Evolutionary conservation across 2,113 vertebrate species (phyloP).

Genomic region (Oryzias javanicus): DNA sequence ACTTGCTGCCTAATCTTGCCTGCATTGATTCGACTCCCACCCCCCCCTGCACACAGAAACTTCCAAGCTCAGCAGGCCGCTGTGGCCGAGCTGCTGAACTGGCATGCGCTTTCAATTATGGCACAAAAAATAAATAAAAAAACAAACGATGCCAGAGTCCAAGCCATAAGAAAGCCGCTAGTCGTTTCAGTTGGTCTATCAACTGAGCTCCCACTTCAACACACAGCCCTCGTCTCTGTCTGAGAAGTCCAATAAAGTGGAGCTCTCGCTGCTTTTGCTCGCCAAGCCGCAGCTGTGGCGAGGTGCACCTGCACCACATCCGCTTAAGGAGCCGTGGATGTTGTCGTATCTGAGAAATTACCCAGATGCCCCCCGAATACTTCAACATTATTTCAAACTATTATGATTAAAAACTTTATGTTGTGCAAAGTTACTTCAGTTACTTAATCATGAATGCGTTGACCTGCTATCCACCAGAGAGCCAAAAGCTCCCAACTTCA

Average conservation of each 20-base stretch:
- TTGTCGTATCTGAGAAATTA: slow-evolving; percentile 25
- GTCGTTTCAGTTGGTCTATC: slow-evolving; percentile 52
- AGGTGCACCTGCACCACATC: slow-evolving; percentile 20
- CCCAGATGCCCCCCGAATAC: neutral
- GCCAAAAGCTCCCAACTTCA: slow-evolving; percentile 58
- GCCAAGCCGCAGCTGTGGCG: slow-evolving; percentile 19
- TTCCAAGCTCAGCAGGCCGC: slow-evolving; percentile 53
- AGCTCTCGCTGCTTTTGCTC: slow-evolving; percentile 38
- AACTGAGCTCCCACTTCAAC: slow-evolving; percentile 34
- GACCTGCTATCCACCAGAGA: slow-evolving; percentile 54
- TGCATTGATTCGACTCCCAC: slow-evolving; percentile 64
- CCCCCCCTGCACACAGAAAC: slow-evolving; percentile 28
- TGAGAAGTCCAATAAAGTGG: slow-evolving; percentile 51
- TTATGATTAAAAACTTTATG: slow-evolving; percentile 17
- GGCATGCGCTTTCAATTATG: slow-evolving; percentile 48
- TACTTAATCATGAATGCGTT: slow-evolving; percentile 59
- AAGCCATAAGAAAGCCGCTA: slow-evolving; percentile 38
- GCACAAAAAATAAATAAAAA: slow-evolving; percentile 4
- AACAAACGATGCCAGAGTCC: slow-evolving; percentile 42
- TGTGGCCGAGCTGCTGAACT: slow-evolving; percentile 29
- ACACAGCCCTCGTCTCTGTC: slow-evolving; percentile 25
- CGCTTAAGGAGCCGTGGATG: slow-evolving; percentile 32
- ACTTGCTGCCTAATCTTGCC: slow-evolving; percentile 53
- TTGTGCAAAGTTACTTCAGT: slow-evolving; percentile 41
- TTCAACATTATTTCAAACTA: no score